phyloP scores from a whole-genome alignment of 2,797 vertebrate species.

The Rhynchotus rufescens region DNA sequence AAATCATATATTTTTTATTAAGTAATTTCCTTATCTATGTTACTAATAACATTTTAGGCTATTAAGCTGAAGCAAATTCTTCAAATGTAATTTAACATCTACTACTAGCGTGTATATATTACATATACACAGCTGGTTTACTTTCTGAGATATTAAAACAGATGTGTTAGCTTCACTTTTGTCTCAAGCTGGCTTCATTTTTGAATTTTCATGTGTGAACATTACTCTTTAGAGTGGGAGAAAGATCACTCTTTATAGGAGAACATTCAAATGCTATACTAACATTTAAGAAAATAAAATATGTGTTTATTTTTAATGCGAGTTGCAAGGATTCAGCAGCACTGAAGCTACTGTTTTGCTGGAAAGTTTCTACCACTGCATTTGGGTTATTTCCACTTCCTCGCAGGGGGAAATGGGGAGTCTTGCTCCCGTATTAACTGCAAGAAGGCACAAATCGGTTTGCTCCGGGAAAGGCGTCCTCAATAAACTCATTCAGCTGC shows the following conservation, averaged over 20 bases:
- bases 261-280: constrained; percentile 27
- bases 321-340: background rate
- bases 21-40: constrained; percentile 78
- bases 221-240: constrained; percentile 5
- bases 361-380: background rate
- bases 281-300: constrained; percentile 45
- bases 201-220: constrained; percentile 48
- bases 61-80: constrained; percentile 75
- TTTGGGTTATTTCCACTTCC: background rate
- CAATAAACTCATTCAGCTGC: constrained; percentile 19
- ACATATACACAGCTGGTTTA: constrained; percentile 71
- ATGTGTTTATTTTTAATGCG: constrained; percentile 38
- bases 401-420: constrained; percentile 13
- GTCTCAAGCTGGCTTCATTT: constrained; percentile 54
- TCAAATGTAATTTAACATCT: constrained; percentile 74
- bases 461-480: background rate
- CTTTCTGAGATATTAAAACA: constrained; percentile 58
- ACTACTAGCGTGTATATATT: constrained; percentile 42
- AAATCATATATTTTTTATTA: constrained; percentile 77
- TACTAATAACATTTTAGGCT: constrained; percentile 72
- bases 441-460: constrained; percentile 6
- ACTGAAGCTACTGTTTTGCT: constrained; percentile 22
- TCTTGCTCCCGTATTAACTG: constrained; percentile 3
- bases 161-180: constrained; percentile 62
- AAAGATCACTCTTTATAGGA: background rate